phyloP scores from a whole-genome alignment of 2,888 invertebrate species.

The Serripes groenlandicus region DNA sequence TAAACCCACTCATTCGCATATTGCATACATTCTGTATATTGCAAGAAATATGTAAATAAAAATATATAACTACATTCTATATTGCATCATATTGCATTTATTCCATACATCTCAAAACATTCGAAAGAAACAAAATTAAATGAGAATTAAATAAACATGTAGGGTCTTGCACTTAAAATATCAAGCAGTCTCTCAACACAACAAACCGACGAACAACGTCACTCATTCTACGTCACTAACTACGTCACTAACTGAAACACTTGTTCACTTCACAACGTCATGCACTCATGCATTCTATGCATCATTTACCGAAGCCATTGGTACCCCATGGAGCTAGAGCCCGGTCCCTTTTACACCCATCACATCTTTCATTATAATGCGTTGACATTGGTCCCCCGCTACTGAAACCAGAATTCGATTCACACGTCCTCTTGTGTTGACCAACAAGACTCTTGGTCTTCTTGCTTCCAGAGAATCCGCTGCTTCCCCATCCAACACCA shows the following conservation, averaged over 20 bases:
- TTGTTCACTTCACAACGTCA: neutral
- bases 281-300: neutral
- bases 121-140: no score
- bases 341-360: constrained; percentile 10
- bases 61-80: no score
- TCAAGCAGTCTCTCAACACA: no score
- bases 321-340: constrained; percentile 7
- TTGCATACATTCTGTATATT: no score
- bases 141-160: no score
- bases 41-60: no score
- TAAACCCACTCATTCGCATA: no score
- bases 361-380: constrained; percentile 12
- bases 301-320: neutral
- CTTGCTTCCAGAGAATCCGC: constrained; percentile 6
- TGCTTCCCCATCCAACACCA: neutral
- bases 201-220: no score
- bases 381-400: constrained; percentile 9
- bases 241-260: neutral
- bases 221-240: no score
- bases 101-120: no score
- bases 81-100: no score
- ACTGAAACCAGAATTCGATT: constrained; percentile 3
- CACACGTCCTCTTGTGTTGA: constrained; percentile 10
- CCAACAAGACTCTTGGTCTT: constrained; percentile 7
- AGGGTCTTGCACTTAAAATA: no score